Evolutionary conservation across 2,113 vertebrate genomes (phyloP).

Genomic region (Heterochromis multidens): DNA sequence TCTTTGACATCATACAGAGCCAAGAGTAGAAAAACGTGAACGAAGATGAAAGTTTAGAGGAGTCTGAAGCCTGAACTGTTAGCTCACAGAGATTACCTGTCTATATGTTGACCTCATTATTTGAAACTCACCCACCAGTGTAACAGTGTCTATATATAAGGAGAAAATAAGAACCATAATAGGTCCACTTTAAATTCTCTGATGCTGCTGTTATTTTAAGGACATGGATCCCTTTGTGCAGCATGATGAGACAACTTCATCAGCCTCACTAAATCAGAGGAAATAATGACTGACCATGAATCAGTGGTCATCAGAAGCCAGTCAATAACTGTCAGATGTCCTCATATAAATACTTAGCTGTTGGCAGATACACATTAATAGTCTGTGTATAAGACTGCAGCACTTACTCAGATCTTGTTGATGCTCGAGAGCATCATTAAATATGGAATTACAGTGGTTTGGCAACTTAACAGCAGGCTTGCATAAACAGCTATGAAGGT

Average conservation of each 20-base stretch:
- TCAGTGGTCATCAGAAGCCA: not conserved
- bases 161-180: too few species aligned
- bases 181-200: too few species aligned
- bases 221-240: not conserved
- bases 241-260: not conserved
- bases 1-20: not conserved
- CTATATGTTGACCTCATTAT: not conserved
- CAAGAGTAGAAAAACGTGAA: not conserved
- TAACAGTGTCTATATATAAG: too few species aligned
- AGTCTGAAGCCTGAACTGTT: not conserved
- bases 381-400: not conserved
- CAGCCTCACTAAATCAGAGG: not conserved
- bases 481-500: not conserved
- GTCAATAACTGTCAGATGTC: not conserved
- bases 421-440: not conserved
- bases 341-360: not conserved
- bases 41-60: not conserved
- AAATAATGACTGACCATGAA: not conserved
- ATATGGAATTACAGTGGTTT: not conserved
- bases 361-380: not conserved
- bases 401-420: not conserved
- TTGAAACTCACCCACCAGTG: too few species aligned
- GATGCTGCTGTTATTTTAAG: too few species aligned
- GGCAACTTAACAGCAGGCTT: not conserved
- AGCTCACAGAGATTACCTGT: not conserved